phyloP scores from a whole-genome alignment of 2,113 vertebrate genomes.

The Cyprinus carpio region DNA sequence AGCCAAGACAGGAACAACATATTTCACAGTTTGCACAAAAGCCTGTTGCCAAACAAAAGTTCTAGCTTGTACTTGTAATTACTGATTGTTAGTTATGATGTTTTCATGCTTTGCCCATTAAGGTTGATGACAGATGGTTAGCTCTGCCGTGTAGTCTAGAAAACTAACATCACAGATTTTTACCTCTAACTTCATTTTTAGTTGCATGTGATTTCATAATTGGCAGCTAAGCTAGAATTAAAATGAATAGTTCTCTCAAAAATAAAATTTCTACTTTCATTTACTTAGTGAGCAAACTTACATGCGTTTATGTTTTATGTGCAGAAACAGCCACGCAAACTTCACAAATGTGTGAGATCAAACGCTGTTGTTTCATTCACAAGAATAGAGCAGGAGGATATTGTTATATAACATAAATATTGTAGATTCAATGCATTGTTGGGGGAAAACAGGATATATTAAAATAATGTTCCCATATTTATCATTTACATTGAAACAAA shows the following conservation, averaged over 20 bases:
- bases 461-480: neutral
- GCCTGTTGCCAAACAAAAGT: neutral
- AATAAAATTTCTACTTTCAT: neutral
- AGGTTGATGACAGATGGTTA: neutral
- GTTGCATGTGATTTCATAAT: neutral
- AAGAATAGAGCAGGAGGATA: neutral
- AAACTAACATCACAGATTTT: neutral
- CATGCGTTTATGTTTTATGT: neutral
- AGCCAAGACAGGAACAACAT: neutral
- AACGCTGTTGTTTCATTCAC: neutral
- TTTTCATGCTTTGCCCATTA: neutral
- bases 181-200: neutral
- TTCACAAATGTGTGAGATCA: neutral
- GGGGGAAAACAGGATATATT: slow-evolving; percentile 17
- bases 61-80: neutral
- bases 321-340: neutral
- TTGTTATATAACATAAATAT: neutral
- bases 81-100: neutral
- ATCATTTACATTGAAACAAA: neutral
- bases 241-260: neutral
- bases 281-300: neutral
- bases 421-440: neutral
- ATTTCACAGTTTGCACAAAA: neutral
- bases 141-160: neutral
- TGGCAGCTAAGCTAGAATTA: neutral